phyloP scores from a whole-genome alignment of 2,888 invertebrate genomes.

The Eretmocerus hayati region DNA sequence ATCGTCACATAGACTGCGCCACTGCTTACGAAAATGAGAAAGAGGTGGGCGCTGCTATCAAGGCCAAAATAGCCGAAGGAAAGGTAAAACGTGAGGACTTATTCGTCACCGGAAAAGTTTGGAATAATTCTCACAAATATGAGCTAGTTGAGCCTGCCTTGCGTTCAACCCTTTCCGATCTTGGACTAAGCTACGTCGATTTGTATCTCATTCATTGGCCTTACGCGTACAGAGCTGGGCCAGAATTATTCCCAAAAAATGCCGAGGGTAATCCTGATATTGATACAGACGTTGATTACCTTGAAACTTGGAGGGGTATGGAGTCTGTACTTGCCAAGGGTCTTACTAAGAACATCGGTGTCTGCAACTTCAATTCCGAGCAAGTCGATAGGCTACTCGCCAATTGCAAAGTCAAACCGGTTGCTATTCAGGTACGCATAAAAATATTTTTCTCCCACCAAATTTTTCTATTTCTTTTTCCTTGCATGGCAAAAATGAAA shows the following conservation, averaged over 20 bases:
- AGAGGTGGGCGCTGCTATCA: constrained; percentile 61
- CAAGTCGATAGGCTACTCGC: constrained; percentile 60
- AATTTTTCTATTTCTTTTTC: too few relatives aligned
- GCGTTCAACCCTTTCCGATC: constrained; percentile 60
- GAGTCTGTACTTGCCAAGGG: constrained; percentile 59
- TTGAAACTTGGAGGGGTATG: constrained; percentile 65
- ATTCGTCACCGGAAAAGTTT: constrained; percentile 64
- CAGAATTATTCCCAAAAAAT: constrained; percentile 31
- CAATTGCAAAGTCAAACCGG: constrained; percentile 54
- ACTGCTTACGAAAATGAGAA: constrained; percentile 64
- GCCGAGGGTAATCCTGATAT: constrained; percentile 41
- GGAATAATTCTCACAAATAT: constrained; percentile 76
- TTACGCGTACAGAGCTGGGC: constrained; percentile 57
- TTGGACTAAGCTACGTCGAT: constrained; percentile 74
- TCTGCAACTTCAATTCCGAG: constrained; percentile 69
- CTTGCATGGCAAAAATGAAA: too few relatives aligned
- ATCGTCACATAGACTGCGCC: constrained; percentile 71
- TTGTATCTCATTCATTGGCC: constrained; percentile 92
- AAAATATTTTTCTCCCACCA: too few relatives aligned
- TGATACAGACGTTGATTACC: constrained; percentile 55
- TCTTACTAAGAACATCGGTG: constrained; percentile 60
- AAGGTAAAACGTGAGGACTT: constrained; percentile 63
- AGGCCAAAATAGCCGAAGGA: constrained; percentile 58
- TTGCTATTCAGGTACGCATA: constrained; percentile 55
- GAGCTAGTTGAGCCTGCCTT: constrained; percentile 69